Conservation (phyloP, 2,888 invertebrate genomes). For the Polymixis lichenea region DNA sequence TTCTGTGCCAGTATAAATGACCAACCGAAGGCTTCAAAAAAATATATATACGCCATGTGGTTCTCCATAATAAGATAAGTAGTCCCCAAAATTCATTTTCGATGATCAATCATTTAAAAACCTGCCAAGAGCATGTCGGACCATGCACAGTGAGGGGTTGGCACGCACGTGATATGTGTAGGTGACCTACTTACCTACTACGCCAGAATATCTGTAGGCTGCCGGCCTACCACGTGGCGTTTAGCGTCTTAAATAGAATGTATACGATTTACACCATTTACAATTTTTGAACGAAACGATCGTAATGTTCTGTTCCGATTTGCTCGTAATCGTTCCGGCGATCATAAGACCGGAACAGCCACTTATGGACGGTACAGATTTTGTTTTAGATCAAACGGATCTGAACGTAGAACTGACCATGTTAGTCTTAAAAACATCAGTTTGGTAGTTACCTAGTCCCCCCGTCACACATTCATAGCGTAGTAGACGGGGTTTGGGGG, state of each 20-base stretch:
- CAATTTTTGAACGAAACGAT: background rate
- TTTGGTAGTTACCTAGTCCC: constrained; percentile 88
- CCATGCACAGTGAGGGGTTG: background rate
- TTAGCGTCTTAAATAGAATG: background rate
- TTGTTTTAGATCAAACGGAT: background rate
- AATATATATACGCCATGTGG: too few species aligned
- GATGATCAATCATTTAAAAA: background rate
- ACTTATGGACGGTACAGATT: background rate
- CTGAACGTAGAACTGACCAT: background rate
- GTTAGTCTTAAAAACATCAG: background rate
- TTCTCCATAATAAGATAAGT: background rate
- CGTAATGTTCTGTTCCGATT: background rate
- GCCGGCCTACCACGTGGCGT: too few species aligned
- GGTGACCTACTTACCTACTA: too few species aligned
- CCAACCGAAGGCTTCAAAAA: background rate
- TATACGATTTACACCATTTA: background rate
- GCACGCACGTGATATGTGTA: too few species aligned
- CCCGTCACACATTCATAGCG: constrained; percentile 96
- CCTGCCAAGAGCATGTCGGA: background rate
- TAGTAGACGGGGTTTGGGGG: constrained; percentile 93
- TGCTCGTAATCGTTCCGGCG: background rate
- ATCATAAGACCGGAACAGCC: background rate
- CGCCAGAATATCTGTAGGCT: too few species aligned
- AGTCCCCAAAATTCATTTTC: background rate
- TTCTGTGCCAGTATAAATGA: background rate